phyloP scores from a whole-genome alignment of 2,888 invertebrate genomes.

The Chrysodeixis includens region DNA sequence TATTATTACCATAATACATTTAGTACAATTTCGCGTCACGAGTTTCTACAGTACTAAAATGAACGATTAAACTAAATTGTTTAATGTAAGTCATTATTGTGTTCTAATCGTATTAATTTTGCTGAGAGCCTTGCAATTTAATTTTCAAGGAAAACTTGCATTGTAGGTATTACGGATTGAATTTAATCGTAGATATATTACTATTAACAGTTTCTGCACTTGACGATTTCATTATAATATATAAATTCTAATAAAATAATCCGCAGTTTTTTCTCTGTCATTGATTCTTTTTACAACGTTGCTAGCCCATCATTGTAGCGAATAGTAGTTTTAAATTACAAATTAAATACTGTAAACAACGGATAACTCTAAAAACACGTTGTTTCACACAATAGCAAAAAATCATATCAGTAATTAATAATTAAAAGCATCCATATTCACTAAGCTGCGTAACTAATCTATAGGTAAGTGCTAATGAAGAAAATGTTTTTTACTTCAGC shows the following conservation, averaged over 20 bases:
- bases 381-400: background rate
- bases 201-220: background rate
- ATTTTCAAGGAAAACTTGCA: conserved; percentile 6
- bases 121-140: conserved; percentile 5
- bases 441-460: conserved; percentile 6
- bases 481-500: conserved; percentile 27
- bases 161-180: conserved; percentile 6
- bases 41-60: conserved; percentile 25
- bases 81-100: conserved; percentile 19
- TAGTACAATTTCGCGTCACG: conserved; percentile 24
- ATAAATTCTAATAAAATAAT: too few relatives aligned
- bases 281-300: too few relatives aligned
- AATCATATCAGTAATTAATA: conserved; percentile 27
- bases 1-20: conserved; percentile 24
- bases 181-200: background rate
- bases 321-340: background rate
- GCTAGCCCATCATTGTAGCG: background rate
- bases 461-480: conserved; percentile 11
- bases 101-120: conserved; percentile 13
- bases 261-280: too few relatives aligned
- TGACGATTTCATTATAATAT: background rate
- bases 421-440: conserved; percentile 41
- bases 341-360: too few relatives aligned
- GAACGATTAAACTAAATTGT: conserved; percentile 22
- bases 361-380: background rate